Evolutionary conservation across 53 echinoderm and acorn worm genomes (phyloP).

Genomic region (Glandiceps talaboti): DNA sequence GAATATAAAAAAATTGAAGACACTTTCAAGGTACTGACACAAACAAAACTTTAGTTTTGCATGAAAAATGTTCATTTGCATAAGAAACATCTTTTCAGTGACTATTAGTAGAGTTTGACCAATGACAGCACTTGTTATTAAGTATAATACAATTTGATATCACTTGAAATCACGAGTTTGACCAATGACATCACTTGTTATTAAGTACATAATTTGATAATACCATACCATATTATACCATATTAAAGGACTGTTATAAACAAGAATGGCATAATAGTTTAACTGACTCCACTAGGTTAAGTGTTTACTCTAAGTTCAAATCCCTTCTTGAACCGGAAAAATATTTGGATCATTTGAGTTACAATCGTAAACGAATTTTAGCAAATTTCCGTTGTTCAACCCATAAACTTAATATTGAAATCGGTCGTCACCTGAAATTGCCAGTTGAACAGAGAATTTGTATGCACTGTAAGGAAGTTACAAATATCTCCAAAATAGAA

Average conservation of each 20-base stretch:
- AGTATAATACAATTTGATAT: no score
- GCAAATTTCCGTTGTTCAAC: background rate
- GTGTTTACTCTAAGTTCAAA: background rate
- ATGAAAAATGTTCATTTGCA: no score
- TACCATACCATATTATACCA: no score
- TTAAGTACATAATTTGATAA: no score
- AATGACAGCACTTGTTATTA: background rate
- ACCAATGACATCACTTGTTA: no score
- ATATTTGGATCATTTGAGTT: background rate
- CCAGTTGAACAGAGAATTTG: background rate
- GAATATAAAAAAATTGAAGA: background rate
- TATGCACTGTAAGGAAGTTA: background rate
- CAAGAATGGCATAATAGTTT: background rate
- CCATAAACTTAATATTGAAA: background rate
- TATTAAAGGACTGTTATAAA: background rate
- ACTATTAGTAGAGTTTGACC: background rate
- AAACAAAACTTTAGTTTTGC: no score
- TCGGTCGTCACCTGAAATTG: background rate
- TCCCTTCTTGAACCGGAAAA: background rate
- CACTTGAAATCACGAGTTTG: no score
- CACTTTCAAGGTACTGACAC: no score
- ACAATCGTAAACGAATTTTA: background rate
- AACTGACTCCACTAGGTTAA: background rate
- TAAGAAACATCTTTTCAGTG: no score
- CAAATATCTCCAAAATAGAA: background rate